Evolutionary conservation across 1,140 invertebrate genomes (phyloP).

Genomic region (Drosophila sproati): DNA sequence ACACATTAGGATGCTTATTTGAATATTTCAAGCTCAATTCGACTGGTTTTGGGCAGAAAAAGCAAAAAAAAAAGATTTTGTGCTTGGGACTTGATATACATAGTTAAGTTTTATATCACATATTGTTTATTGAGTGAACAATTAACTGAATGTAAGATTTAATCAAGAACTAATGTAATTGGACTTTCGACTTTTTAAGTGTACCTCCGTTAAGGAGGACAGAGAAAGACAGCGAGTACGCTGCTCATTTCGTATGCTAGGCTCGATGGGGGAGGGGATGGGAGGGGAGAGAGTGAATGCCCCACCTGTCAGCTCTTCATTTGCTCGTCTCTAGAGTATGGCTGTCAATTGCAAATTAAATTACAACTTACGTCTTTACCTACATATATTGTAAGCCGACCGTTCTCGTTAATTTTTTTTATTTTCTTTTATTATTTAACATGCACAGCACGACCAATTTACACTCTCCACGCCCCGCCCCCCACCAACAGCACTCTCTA

Average conservation of each 20-base stretch:
- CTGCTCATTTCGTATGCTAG: slow-evolving; percentile 14
- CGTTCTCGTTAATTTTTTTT: slow-evolving; percentile 45
- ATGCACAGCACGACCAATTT: slow-evolving; percentile 70
- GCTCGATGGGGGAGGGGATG: neutral
- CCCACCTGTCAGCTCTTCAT: slow-evolving; percentile 5
- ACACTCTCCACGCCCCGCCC: neutral
- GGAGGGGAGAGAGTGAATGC: neutral
- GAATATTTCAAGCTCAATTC: too few species aligned
- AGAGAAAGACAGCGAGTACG: neutral
- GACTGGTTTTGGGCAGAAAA: too few species aligned
- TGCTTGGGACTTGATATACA: too few species aligned
- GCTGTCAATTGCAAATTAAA: slow-evolving; percentile 40
- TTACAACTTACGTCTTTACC: slow-evolving; percentile 40
- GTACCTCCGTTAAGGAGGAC: neutral
- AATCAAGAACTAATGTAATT: too few species aligned
- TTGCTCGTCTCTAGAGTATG: neutral
- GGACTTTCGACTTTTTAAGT: too few species aligned
- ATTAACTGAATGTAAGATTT: too few species aligned
- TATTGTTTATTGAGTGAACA: too few species aligned
- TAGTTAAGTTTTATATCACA: too few species aligned
- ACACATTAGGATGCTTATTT: too few species aligned
- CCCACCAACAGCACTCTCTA: neutral
- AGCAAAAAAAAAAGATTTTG: too few species aligned
- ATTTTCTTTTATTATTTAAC: slow-evolving; percentile 58
- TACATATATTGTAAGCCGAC: slow-evolving; percentile 8